A percentile compares a stretch with the other conserved stretches of the same genome.
These are phyloP conservation scores for Arenaria interpres DNA, from an alignment of 2,113 vertebrate species.

Conservation along the genomic window DNA sequence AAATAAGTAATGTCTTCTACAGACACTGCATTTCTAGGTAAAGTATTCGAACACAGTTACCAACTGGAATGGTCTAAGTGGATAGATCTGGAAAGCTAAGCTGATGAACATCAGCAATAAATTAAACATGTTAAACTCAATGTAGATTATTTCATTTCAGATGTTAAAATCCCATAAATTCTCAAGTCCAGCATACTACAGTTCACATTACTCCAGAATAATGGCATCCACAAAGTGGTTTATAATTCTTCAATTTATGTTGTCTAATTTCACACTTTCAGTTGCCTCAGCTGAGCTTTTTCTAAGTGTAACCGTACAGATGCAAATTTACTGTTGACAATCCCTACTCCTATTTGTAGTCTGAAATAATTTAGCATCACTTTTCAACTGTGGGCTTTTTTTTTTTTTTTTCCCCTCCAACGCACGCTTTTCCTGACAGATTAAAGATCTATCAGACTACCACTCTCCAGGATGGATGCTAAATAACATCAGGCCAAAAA, in stretches of 20 bases:
- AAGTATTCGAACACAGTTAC: neutral
- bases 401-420: rapidly evolving
- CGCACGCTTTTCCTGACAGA: neutral
- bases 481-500: neutral
- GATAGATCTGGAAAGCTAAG: neutral
- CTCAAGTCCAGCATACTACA: neutral
- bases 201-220: neutral
- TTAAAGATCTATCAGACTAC: neutral
- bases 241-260: neutral
- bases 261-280: neutral
- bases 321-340: neutral
- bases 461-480: neutral
- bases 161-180: neutral
- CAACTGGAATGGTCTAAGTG: neutral
- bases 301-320: neutral
- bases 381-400: neutral
- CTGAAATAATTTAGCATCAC: neutral
- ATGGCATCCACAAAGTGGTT: neutral
- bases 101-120: neutral
- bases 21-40: neutral
- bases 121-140: neutral
- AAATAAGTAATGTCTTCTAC: neutral
- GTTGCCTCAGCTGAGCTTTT: neutral
- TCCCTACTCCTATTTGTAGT: neutral
- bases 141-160: neutral